These are phyloP conservation scores for Eublepharis macularius DNA, from an alignment of 2,113 vertebrate genomes.

Conservation along the genomic window DNA sequence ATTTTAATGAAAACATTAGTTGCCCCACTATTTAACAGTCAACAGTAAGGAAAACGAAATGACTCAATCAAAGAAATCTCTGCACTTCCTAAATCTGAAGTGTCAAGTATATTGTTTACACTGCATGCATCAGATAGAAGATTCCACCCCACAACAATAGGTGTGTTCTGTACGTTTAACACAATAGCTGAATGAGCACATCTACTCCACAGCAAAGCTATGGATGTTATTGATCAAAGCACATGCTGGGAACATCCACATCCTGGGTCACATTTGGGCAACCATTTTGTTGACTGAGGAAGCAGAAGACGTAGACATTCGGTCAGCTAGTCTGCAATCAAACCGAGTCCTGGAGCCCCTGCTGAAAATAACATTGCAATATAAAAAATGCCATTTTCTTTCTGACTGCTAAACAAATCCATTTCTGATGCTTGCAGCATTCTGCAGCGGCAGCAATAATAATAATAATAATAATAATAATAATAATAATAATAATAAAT, in stretches of 20 bases:
- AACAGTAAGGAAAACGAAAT: background rate
- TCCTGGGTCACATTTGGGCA: background rate
- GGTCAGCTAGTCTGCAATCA: background rate
- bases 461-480: background rate
- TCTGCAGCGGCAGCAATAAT: constrained; percentile 47
- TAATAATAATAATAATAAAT: background rate
- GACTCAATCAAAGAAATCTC: background rate
- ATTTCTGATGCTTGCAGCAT: constrained; percentile 56
- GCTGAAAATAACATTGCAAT: background rate
- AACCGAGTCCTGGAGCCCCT: background rate
- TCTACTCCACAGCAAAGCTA: constrained; percentile 4
- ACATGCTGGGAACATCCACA: background rate
- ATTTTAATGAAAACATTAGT: background rate
- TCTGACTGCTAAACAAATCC: constrained; percentile 47
- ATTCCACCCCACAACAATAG: fast-evolving
- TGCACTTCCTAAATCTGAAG: background rate
- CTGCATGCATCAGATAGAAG: background rate
- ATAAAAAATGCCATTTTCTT: constrained; percentile 31
- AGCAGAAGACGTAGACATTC: background rate
- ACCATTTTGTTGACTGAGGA: background rate
- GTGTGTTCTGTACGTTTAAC: background rate
- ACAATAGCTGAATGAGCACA: background rate
- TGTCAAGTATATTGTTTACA: background rate
- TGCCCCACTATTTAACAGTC: background rate
- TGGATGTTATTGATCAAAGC: background rate